Evolutionary conservation across 1,140 invertebrate genomes (phyloP).

Genomic region (Drosophila prosaltans): DNA sequence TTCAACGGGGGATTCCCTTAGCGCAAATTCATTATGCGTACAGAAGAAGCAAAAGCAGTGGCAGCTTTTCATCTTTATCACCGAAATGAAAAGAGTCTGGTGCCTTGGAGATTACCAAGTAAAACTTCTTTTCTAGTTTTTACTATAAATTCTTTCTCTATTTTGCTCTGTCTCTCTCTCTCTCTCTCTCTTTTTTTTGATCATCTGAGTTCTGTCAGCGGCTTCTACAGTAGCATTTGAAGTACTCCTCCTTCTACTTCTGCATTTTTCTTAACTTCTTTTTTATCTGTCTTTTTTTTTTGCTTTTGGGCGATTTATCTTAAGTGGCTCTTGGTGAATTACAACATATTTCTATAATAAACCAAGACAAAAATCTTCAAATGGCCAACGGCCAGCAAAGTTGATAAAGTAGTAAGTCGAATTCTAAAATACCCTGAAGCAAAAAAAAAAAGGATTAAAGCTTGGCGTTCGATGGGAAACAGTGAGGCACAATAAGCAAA

Average conservation of each 20-base stretch:
- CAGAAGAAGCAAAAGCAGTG: not conserved
- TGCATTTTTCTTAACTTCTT: conserved; percentile 4
- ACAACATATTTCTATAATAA: conserved; percentile 82
- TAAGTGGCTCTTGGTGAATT: conserved; percentile 78
- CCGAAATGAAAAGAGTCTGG: not conserved
- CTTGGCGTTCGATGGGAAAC: no score
- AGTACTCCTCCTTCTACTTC: conserved; percentile 30
- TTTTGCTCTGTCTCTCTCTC: not conserved
- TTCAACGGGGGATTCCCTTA: conserved; percentile 36
- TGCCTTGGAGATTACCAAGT: not conserved
- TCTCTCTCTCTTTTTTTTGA: not conserved
- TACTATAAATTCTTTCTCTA: not conserved
- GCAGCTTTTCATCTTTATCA: conserved; percentile 23
- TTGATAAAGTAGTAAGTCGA: not conserved
- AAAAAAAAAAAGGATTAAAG: no score
- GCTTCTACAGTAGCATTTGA: conserved; percentile 70
- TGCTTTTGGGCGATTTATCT: conserved; percentile 67
- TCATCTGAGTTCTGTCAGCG: conserved; percentile 33
- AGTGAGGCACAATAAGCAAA: no score
- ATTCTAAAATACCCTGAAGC: not conserved
- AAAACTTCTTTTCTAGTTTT: conserved; percentile 2
- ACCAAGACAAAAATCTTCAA: conserved; percentile 75
- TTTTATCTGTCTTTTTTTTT: conserved; percentile 17
- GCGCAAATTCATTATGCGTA: conserved; percentile 46
- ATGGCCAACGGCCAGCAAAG: conserved; percentile 45